Conservation (phyloP, 2,888 invertebrate genomes). For the Euspilapteryx auroguttella region DNA sequence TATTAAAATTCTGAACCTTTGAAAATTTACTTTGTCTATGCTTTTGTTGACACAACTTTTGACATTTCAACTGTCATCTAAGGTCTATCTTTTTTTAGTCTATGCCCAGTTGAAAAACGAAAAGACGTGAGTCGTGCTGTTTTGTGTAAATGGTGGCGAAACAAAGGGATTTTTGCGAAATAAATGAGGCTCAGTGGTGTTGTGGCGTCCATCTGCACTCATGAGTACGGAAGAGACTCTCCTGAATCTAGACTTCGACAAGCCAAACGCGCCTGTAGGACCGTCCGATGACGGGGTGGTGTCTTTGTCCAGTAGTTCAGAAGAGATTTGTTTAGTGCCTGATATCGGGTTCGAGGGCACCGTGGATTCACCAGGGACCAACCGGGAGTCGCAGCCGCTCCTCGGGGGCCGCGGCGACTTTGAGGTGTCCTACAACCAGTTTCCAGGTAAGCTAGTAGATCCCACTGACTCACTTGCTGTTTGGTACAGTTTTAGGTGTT, state of each 20-base stretch:
- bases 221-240: slow-evolving; percentile 67
- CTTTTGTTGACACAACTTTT: no score
- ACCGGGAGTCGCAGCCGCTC: slow-evolving; percentile 93
- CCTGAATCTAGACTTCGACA: slow-evolving; percentile 66
- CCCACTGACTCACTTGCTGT: no score
- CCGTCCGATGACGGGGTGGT: slow-evolving; percentile 62
- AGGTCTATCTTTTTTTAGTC: no score
- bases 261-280: slow-evolving; percentile 37
- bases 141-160: slow-evolving; percentile 56
- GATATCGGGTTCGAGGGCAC: slow-evolving; percentile 82
- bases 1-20: no score
- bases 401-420: slow-evolving; percentile 79
- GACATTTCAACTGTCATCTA: no score
- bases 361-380: slow-evolving; percentile 82
- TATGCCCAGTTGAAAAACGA: no score
- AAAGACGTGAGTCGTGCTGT: slow-evolving; percentile 37
- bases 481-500: no score
- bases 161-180: slow-evolving; percentile 51
- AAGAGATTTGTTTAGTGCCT: slow-evolving; percentile 78
- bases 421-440: slow-evolving; percentile 80
- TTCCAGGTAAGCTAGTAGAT: slow-evolving; percentile 85
- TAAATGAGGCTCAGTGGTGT: slow-evolving; percentile 56
- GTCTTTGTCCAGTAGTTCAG: slow-evolving; percentile 60
- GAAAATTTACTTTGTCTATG: no score
- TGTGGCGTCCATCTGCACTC: slow-evolving; percentile 47